Evolutionary conservation across 2,888 invertebrate species (phyloP), one percentile per base, ranked within the genome.

Genomic region (Exocentrus adspersus): DNA sequence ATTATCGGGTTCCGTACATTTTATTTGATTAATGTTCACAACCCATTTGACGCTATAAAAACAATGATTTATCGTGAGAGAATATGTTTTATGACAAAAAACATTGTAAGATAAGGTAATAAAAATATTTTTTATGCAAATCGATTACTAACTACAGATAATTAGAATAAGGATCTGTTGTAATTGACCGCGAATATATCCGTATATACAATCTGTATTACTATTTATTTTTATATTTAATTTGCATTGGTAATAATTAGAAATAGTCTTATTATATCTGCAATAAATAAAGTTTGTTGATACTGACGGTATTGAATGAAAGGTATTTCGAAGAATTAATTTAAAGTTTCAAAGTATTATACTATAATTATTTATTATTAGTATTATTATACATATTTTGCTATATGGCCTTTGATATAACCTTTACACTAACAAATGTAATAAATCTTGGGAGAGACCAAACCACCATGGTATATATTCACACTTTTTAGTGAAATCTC

Each of bases 141-240:
- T 52, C 41, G 21, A 41, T 41, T 52, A 52, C 9, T 12, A 9
- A n/a, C 20, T n/a, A 37, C 20, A 19, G 17, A 20, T 41, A 41
- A 41, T 52, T 41, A 41, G 10, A 41, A 59, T 37, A 59, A 48
- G 59, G 48, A 59, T 59, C 42, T 59, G 42, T 24, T 17, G 41
- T 59, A 59, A 59, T 41, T 59, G 51, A 50, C 37, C 21, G 37
- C 42, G 51, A 59, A 50, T 59, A 48, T 50, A 32, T 59, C 41
- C 51, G n/a, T 48, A 14, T n/a, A n/a, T n/a, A n/a, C n/a, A n/a
- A n/a, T n/a, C n/a, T 21, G 41, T n/a, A 14, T 21, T 51, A 51
- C 37, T 12, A 14, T 50, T 59, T 50, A 50, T 37, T 59, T 59
- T n/a, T n/a, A n/a, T n/a, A n/a, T 59, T 59, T 37, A 59, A 59